Evolutionary conservation across 2,113 vertebrate genomes (phyloP), one percentile per base, ranked within the genome.

Genomic region (Tenebrosternarchus preto): DNA sequence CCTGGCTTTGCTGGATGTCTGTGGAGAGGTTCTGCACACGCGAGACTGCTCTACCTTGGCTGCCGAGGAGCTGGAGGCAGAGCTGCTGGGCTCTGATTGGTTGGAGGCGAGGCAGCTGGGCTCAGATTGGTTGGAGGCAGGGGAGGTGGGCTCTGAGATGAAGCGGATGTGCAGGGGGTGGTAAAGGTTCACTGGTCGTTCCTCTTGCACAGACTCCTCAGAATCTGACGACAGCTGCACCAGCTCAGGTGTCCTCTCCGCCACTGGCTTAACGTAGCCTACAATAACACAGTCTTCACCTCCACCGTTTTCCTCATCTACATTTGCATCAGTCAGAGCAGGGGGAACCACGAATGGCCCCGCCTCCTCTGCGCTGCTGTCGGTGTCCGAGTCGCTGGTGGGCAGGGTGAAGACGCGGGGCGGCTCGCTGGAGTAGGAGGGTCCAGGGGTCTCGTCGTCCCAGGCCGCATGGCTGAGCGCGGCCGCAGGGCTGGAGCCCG

Each of bases 391-490:
- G 86, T 95, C 88, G 39, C 90, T 86, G 72, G 95, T 91, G 68
- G 92, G 92, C 9, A 93, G 60, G 0, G 76, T 85, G 61, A 90
- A 82, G 3, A 76, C 29, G 57, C 82, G 88, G 53, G 88, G 81
- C 17, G 91, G 90, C 50, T 96, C 95, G n/a, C 90, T 89, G 27
- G 95, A 96, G 73, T 98, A 81, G 76, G 97, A 89, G 72, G 97
- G 76, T 0, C 97, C 97, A 0, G 97, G 97, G 0, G 97, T 99
- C 91, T 99, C 98, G 80, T 98, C 97, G 72, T 99, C 98, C 96
- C 96, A 99, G 4, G 93, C 86, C 0, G 95, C 91, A 57, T 94
- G 94, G 71, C 90, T 91, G 33, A 92, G 79, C 79, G 85, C 85
- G 46, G 92, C 84, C 50, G 87, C 88, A 66, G 92, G 84, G 1